Conservation (phyloP, 2,797 vertebrate species). For the Anisognathus igniventris region DNA sequence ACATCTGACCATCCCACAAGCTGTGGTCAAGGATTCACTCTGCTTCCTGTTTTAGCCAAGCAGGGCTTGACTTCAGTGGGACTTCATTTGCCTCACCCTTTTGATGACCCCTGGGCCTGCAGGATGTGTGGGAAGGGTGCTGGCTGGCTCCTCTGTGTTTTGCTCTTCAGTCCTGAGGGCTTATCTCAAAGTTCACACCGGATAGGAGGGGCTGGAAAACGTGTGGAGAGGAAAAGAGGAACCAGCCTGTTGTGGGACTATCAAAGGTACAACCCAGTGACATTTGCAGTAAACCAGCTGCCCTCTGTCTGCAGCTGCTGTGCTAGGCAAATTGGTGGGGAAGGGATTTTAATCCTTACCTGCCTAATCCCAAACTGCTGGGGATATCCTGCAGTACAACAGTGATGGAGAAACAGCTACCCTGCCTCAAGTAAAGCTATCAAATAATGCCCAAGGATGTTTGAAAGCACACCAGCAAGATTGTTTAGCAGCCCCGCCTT, state of each 20-base stretch:
- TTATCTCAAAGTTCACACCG: fast-evolving
- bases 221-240: neutral
- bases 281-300: neutral
- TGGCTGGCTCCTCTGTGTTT: neutral
- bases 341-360: neutral
- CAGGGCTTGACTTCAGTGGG: neutral
- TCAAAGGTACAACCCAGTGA: fast-evolving
- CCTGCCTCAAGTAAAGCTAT: neutral
- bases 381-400: neutral
- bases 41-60: neutral
- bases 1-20: neutral
- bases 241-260: neutral
- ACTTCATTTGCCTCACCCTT: neutral
- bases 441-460: neutral
- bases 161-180: neutral
- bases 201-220: neutral
- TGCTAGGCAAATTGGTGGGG: neutral
- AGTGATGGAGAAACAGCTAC: neutral
- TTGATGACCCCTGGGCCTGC: neutral
- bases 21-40: neutral
- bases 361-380: neutral
- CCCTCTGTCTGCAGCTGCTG: neutral
- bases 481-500: neutral
- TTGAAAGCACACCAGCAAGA: neutral
- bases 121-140: neutral